These are phyloP conservation scores for Selene dorsalis DNA, from an alignment of 2,797 vertebrate genomes.

Conservation along the genomic window DNA sequence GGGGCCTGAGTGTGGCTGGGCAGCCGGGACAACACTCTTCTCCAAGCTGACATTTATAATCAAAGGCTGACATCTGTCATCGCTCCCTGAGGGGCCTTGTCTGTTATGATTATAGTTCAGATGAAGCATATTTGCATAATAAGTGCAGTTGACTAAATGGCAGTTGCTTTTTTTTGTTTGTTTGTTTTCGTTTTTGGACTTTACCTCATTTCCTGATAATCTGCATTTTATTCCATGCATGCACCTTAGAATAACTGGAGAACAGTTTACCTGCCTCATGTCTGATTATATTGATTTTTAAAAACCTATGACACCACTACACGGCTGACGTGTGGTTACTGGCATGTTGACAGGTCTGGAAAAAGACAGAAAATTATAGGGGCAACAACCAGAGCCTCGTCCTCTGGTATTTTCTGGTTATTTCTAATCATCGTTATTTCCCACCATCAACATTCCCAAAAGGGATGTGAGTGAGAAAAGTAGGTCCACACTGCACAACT, in stretches of 20 bases:
- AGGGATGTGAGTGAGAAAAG: conserved; percentile 46
- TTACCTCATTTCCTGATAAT: conserved; percentile 6
- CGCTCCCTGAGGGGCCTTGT: conserved; percentile 78
- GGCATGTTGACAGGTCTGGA: conserved; percentile 23
- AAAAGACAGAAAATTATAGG: conserved; percentile 58
- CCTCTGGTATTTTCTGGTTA: conserved; percentile 45
- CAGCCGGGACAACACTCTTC: conserved; percentile 59
- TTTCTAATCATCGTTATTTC: conserved; percentile 74
- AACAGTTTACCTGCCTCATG: not conserved
- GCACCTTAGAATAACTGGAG: conserved; percentile 18
- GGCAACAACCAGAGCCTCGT: conserved; percentile 22
- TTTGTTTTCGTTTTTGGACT: conserved; percentile 23
- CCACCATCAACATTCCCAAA: conserved; percentile 50
- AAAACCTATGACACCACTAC: conserved; percentile 4
- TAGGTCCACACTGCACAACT: not conserved
- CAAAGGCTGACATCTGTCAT: conserved; percentile 84
- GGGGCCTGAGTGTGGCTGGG: conserved; percentile 51
- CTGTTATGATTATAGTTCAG: conserved; percentile 78
- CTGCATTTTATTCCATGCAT: not conserved
- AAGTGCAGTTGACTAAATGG: conserved; percentile 44
- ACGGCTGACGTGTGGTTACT: conserved; percentile 22
- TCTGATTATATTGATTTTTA: conserved; percentile 13
- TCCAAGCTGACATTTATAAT: conserved; percentile 81
- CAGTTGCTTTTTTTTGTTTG: conserved; percentile 9
- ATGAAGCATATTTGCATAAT: conserved; percentile 79